A percentile compares a stretch with the other conserved stretches of the same genome.
These are phyloP conservation scores for Apodemia hepburni DNA, from an alignment of 2,888 invertebrate genomes.

Conservation along the genomic window DNA sequence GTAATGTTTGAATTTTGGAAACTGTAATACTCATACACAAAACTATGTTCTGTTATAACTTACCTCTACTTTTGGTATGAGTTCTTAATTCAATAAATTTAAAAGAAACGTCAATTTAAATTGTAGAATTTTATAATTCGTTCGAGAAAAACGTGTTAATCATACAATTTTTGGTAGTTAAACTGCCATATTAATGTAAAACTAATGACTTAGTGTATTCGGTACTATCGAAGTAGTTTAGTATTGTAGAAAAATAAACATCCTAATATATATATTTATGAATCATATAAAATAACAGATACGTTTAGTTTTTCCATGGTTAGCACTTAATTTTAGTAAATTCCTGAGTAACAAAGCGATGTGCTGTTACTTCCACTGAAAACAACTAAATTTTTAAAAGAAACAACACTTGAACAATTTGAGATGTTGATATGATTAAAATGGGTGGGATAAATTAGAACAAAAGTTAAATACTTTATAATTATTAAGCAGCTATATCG, in stretches of 20 bases:
- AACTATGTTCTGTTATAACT: not conserved
- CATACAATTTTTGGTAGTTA: not conserved
- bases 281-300: too few relatives aligned
- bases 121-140: not conserved
- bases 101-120: constrained; percentile 1
- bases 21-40: not conserved
- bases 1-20: not conserved
- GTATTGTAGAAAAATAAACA: not conserved
- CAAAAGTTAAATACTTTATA: too few relatives aligned
- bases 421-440: too few relatives aligned
- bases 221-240: constrained; percentile 7
- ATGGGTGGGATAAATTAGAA: too few relatives aligned
- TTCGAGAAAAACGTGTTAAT: not conserved
- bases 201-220: not conserved
- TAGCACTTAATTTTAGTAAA: too few relatives aligned
- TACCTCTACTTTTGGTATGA: not conserved
- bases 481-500: too few relatives aligned
- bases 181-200: not conserved
- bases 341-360: too few relatives aligned
- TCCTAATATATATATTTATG: not conserved
- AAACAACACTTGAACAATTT: too few relatives aligned
- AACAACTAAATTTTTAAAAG: too few relatives aligned
- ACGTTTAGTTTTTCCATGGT: too few relatives aligned
- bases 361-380: too few relatives aligned
- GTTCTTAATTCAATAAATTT: not conserved